Evolutionary conservation across 2,888 invertebrate species (phyloP), one percentile per base, ranked within the genome.

Genomic region (Girardia tigrina): DNA sequence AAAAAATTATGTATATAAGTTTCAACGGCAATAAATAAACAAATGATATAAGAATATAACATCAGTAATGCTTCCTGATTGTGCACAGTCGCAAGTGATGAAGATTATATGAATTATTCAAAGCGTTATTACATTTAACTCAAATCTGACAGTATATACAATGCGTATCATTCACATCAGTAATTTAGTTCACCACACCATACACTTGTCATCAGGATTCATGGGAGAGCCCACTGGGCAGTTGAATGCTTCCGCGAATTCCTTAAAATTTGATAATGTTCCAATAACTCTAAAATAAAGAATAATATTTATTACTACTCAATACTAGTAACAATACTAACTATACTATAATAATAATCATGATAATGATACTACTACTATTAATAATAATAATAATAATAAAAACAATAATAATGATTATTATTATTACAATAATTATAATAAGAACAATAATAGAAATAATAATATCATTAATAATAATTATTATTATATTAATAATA

Each of bases 191-290:
- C 69, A 77, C 77, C 77, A 77, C 29, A 77, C 77, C 26, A 42
- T 77, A 42, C 77, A 77, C 28, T 78, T 77, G 1, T 75, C 42
- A 28, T 78, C 79, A n/a, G 82, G 82, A 78, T 82, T 82, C 80
- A 83, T 82, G 16, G 79, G 79, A 0, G 79, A 77, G 16, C 81
- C 81, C 36, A 79, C 78, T 2, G 80, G 81, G 77, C 82, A 82
- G 28, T 80, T 79, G 76, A 82, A 82, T 26, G 80, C 80, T 71
- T 80, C 79, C 4, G 81, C 79, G 75, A 82, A 82, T 4, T 80
- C 80, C n/a, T 80, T 80, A 42, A 80, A 78, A 76, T 82, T 82
- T 71, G 80, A 80, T 26, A 81, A 79, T 26, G 81, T 80, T 8
- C 80, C 80, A 76, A 80, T 80, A 6, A 81, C 80, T 27, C 82